Evolutionary conservation across 2,797 vertebrate genomes (phyloP), one percentile per base, ranked within the genome.

Genomic region (Lophotriccus pileatus): DNA sequence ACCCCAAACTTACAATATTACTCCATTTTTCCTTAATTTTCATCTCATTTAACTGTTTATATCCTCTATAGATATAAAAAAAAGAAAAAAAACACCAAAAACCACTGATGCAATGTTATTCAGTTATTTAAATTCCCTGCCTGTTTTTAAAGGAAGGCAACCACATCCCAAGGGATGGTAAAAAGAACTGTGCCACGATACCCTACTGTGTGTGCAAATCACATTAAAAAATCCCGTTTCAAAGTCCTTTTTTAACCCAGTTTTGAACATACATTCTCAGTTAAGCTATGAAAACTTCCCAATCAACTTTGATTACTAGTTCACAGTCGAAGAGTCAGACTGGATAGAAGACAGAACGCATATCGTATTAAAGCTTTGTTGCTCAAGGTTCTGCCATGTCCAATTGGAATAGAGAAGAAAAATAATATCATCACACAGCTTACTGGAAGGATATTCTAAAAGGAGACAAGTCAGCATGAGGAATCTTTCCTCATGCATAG

Each of bases 161-260:
- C 18, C 34, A 34, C 46, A 15, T 39, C 34, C 34, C 8, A 2
- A 55, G 12, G 28, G 36, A 34, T 41, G 24, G 14, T 16, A 64
- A 55, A 46, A 84, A 39, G 44, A 84, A 44, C 23, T 22, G 28
- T 8, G 9, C 41, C 7, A 2, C 5, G 21, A 63, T 36, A 69
- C 5, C 10, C 46, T 53, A 58, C 3, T 6, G 18, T 0, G 0
- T 25, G 11, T 36, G 36, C 27, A 76, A 86, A 60, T n/a, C 30
- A 34, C 10, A 49, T n/a, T 1, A 68, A 46, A 56, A 52, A 21
- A 10, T 8, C 12, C 2, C 1, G 3, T 39, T 74, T 56, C 53
- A 37, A 90, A 90, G 22, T 32, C 7, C 8, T 60, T n/a, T 76
- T 58, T 50, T 14, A 74, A 76, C 12, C 27, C 34, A 74, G 9